These are phyloP conservation scores for Colius striatus DNA, from an alignment of 2,113 vertebrate genomes.

Conservation along the genomic window DNA sequence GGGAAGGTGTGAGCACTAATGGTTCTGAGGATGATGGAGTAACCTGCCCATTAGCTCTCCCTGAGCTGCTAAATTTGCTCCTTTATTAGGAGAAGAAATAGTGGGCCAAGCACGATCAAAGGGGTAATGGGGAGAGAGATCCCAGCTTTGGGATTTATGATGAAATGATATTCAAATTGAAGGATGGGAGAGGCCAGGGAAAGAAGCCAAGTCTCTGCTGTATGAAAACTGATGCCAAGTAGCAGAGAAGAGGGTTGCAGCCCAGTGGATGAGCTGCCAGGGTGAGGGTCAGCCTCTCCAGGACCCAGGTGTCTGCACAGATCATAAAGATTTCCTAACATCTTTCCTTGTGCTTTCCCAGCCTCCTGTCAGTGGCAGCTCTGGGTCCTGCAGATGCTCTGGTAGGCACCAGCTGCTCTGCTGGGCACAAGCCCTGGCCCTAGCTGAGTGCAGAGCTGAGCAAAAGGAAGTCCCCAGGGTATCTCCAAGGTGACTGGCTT, in stretches of 20 bases:
- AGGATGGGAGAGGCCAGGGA: neutral
- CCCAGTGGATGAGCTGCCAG: neutral
- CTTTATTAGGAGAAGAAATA: neutral
- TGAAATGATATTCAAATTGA: neutral
- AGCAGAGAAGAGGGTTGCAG: neutral
- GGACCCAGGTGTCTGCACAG: neutral
- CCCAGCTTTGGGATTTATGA: neutral
- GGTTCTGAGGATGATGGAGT: constrained; percentile 10
- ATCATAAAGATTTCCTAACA: neutral
- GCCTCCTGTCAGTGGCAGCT: neutral
- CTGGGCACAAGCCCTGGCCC: too few relatives aligned
- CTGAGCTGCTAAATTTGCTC: neutral
- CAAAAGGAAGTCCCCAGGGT: neutral
- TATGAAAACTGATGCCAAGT: neutral
- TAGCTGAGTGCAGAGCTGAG: neutral
- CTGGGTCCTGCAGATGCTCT: neutral
- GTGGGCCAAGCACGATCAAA: neutral
- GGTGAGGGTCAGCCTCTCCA: neutral
- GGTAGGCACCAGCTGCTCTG: neutral
- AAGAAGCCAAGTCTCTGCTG: neutral
- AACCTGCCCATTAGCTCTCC: neutral
- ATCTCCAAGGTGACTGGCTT: neutral
- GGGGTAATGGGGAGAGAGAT: neutral
- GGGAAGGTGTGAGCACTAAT: constrained; percentile 33
- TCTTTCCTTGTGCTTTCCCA: neutral